Evolutionary conservation across 2,113 vertebrate genomes (phyloP).

Genomic region (Triplophysa dalaica): DNA sequence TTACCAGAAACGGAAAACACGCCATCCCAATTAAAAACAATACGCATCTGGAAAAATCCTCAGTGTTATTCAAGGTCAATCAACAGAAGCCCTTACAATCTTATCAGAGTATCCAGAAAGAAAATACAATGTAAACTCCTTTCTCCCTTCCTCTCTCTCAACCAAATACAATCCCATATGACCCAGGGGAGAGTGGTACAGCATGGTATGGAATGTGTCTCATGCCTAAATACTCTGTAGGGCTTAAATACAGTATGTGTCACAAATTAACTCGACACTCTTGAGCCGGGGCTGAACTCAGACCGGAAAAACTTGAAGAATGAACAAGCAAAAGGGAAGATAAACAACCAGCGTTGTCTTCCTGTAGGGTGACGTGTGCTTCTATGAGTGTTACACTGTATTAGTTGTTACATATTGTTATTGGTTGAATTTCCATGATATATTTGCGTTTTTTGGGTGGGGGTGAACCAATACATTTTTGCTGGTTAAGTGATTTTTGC

Average conservation of each 20-base stretch:
- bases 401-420: conserved; percentile 34
- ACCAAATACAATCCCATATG: conserved; percentile 58
- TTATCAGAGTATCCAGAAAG: conserved; percentile 32
- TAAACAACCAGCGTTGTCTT: conserved; percentile 3
- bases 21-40: conserved; percentile 4
- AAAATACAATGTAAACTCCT: not conserved
- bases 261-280: conserved; percentile 58
- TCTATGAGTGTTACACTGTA: conserved; percentile 52
- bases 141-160: conserved; percentile 11
- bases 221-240: conserved; percentile 31
- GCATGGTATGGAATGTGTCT: conserved; percentile 52
- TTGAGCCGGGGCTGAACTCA: conserved; percentile 33
- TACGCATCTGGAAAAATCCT: conserved; percentile 28
- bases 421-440: too few species aligned
- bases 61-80: not conserved
- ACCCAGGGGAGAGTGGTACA: conserved; percentile 65
- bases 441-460: too few species aligned
- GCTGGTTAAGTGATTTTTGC: too few species aligned
- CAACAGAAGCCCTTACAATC: conserved; percentile 17
- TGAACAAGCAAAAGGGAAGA: conserved; percentile 42
- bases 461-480: too few species aligned
- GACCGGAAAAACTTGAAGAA: conserved; percentile 51
- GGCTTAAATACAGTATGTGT: conserved; percentile 27
- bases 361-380: conserved; percentile 47
- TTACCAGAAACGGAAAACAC: conserved; percentile 11